Conservation (phyloP, 2,797 vertebrate genomes). For the Lophius americanus region DNA sequence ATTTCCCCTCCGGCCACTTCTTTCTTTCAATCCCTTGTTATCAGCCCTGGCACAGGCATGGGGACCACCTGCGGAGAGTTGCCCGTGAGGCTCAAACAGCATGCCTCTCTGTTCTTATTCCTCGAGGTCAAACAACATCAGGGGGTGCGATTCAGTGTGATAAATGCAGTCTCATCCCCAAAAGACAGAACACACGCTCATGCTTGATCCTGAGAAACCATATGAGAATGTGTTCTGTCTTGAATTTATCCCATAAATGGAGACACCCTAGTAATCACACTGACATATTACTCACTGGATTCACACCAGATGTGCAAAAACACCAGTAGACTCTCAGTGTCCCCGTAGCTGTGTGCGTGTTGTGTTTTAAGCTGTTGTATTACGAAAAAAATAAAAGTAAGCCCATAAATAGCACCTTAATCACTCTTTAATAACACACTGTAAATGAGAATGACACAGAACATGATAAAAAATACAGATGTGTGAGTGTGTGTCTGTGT, state of each 20-base stretch:
- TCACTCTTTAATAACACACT: slow-evolving; percentile 26
- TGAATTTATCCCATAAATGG: slow-evolving; percentile 25
- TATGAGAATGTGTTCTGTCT: slow-evolving; percentile 12
- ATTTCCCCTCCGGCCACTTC: slow-evolving; percentile 29
- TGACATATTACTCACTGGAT: slow-evolving; percentile 28
- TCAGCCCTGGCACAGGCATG: slow-evolving; percentile 72
- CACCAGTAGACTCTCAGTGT: not conserved
- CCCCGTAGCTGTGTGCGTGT: not conserved
- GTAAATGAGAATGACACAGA: slow-evolving; percentile 38
- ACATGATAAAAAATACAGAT: slow-evolving; percentile 35
- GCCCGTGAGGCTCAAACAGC: slow-evolving; percentile 59
- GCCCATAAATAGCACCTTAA: slow-evolving; percentile 13
- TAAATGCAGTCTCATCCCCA: slow-evolving; percentile 55
- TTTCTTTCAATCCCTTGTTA: slow-evolving; percentile 60
- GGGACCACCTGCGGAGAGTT: slow-evolving; percentile 62
- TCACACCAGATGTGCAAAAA: not conserved
- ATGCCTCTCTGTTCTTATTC: slow-evolving; percentile 59
- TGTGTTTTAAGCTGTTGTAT: slow-evolving; percentile 2
- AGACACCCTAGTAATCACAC: slow-evolving; percentile 14
- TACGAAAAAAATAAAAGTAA: slow-evolving; percentile 1
- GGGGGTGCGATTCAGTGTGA: slow-evolving; percentile 54
- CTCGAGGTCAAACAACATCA: slow-evolving; percentile 62
- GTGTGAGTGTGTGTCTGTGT: slow-evolving; percentile 16
- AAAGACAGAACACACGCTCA: slow-evolving; percentile 20
- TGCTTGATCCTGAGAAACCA: slow-evolving; percentile 32